Base-by-base conservation (phyloP, 2,113 vertebrate species). In the Bos taurus region DNA sequence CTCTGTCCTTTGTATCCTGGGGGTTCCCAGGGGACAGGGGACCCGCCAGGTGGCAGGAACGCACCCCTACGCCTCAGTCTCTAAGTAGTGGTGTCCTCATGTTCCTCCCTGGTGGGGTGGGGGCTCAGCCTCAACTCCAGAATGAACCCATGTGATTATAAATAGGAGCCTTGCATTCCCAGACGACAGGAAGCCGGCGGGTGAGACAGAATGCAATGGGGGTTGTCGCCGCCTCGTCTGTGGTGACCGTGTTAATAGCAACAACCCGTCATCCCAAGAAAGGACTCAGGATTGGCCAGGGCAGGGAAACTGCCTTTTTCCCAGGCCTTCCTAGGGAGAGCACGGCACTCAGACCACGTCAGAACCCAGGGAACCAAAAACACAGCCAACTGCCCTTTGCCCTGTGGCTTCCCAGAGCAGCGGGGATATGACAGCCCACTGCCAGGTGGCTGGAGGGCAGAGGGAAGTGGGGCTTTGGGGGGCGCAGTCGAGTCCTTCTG, bases 321-420 rank as follows among this genome's bases (percentile, higher is more conserved):
- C 92, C 95, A 91, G 54, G 83, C 54, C 83, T 95, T 96, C 93
- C 88, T 86, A 25, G 28, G 74, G 57, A 81, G 48, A 91, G 48
- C 43, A 7, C 36, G n/a, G 71, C 50, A 48, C 30, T 67, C 43
- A 62, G 11, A 89, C 36, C 95, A 56, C 10, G 2, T 95, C 96
- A 95, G 67, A 93, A 87, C 15, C 80, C 77, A 96, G 62, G 87
- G 52, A 96, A 89, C 71, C 54, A 84, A 96, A 96, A 80, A 87
- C 89, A 88, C 21, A 89, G 13, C 2, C 0, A 17, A 84, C 36
- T 50, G 12, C 57, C 90, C 80, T 94, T 90, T 94, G 90, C 52
- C 83, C 93, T 23, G 25, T 52, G 23, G 30, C 43, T 57, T 83
- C 84, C 36, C 59, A n/a, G 52, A 81, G 40, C 52, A 81, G 30